Conservation (phyloP, 2,888 invertebrate genomes). For the Lutraria lutraria region DNA sequence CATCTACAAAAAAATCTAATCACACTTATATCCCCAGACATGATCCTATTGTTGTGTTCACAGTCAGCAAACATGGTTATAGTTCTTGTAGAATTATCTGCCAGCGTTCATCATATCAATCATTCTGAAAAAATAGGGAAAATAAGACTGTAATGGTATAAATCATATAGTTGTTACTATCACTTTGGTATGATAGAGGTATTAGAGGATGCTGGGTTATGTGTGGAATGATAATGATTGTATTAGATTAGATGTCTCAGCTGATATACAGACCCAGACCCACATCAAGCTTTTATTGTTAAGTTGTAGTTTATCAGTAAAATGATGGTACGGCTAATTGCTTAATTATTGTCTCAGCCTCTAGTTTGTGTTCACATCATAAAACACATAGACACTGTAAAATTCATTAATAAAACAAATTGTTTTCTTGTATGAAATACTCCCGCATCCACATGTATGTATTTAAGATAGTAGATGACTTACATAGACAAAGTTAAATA, state of each 20-base stretch:
- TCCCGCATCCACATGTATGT: too few relatives aligned
- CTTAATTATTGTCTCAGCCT: too few relatives aligned
- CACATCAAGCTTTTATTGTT: background rate
- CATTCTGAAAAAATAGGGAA: slow-evolving; percentile 1
- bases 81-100: background rate
- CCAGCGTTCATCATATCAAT: background rate
- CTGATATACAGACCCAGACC: background rate
- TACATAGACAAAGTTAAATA: too few relatives aligned
- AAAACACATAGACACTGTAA: too few relatives aligned
- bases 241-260: background rate
- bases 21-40: background rate
- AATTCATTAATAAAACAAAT: too few relatives aligned
- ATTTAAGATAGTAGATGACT: too few relatives aligned
- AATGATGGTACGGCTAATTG: too few relatives aligned
- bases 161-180: background rate
- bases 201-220: background rate
- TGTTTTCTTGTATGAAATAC: too few relatives aligned
- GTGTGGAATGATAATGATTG: background rate
- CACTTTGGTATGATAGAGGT: background rate
- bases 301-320: too few relatives aligned
- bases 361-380: too few relatives aligned
- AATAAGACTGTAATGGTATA: background rate
- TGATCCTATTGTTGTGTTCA: background rate
- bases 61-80: background rate
- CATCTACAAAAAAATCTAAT: background rate